Percentiles rank a stretch among this genome's conserved stretches.
phyloP scores from a whole-genome alignment of 1,140 invertebrate genomes.

The Notospermus geniculatus region DNA sequence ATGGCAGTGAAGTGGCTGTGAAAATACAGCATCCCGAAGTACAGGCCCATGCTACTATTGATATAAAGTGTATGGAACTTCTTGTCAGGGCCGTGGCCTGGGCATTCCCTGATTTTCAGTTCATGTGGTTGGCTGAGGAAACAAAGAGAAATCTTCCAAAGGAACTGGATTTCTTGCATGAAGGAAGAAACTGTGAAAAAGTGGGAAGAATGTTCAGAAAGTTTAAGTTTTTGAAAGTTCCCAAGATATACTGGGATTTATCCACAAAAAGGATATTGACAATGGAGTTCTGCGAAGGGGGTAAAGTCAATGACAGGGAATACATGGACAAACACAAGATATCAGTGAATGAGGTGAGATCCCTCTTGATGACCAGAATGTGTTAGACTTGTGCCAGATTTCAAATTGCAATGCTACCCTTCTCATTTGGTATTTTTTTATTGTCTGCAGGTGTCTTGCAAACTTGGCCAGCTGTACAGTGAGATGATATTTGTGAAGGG shows the following conservation, averaged over 20 bases:
- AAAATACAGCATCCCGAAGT: conserved; percentile 95
- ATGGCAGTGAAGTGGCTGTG: conserved; percentile 85
- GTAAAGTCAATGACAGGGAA: conserved; percentile 89
- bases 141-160: conserved; percentile 90
- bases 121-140: conserved; percentile 95
- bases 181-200: conserved; percentile 90
- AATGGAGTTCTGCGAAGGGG: conserved; percentile 95
- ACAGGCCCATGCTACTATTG: conserved; percentile 78
- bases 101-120: conserved; percentile 94
- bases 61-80: conserved; percentile 91
- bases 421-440: too few relatives aligned
- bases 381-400: too few relatives aligned
- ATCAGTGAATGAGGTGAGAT: conserved; percentile 55
- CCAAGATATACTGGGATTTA: conserved; percentile 76
- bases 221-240: conserved; percentile 65
- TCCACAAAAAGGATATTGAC: conserved; percentile 83
- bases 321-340: conserved; percentile 82
- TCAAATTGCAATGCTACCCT: too few relatives aligned
- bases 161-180: conserved; percentile 88
- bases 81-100: conserved; percentile 80
- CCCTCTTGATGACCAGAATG: too few relatives aligned
- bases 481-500: conserved; percentile 98
- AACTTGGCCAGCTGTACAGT: conserved; percentile 87
- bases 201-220: conserved; percentile 59
- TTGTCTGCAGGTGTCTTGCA: conserved; percentile 79